Evolutionary conservation across 2,888 invertebrate genomes (phyloP), one percentile per base, ranked within the genome.

Genomic region (Drosophila infuscata): DNA sequence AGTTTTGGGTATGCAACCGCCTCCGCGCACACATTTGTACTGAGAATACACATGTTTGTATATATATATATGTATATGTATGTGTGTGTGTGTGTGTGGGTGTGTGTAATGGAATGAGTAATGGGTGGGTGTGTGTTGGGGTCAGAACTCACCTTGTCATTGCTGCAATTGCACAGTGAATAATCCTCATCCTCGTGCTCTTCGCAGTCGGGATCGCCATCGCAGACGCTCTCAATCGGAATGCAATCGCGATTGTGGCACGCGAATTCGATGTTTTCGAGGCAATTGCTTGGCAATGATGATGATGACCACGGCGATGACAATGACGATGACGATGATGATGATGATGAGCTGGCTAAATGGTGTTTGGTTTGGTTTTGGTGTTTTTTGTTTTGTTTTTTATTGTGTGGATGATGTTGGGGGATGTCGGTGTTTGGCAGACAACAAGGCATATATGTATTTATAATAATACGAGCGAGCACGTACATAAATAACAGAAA

Each of bases 121-220:
- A 56, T 49, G 59, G 12, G 30, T 9, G 38, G 36, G 48, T 54
- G 20, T 25, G 20, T 25, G 20, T 25, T 30, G 20, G 12, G 35
- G 30, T 30, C 33, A 49, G 63, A 70, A 91, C 93, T 92, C 91
- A 93, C 93, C 93, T 93, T 92, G 60, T 92, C 90, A 59, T 78
- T 81, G 72, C 83, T 83, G 80, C 93, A 93, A 65, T 89, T 84
- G 85, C 92, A 92, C 3, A 92, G 74, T 66, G 76, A 71, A 71
- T 94, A 94, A 60, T 87, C 90, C 92, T 97, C 98, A 91, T 98
- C 98, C 35, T 96, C 96, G 0, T 95, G 95, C 74, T 95, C 95
- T 0, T 93, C 92, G 86, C 98, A 98, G 92, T 98, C 98, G n/a
- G 94, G 93, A 81, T 96, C 96, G 11, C 96, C 96, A 92, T 98